phyloP scores from a whole-genome alignment of 2,113 vertebrate species.

The Chaetodon auriga region DNA sequence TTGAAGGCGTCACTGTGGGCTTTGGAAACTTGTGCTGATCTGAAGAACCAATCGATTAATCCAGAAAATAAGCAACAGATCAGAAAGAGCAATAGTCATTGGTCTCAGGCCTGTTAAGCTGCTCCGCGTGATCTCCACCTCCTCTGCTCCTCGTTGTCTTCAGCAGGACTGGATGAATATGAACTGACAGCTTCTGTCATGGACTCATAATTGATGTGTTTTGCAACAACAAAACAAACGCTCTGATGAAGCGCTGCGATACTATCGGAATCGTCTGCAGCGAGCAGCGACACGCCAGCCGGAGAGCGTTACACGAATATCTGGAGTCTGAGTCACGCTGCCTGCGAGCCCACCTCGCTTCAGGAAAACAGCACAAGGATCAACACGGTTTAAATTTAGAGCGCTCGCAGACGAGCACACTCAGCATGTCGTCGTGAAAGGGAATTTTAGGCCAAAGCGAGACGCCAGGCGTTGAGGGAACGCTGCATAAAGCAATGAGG shows the following conservation, averaged over 20 bases:
- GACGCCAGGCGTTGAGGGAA: slow-evolving; percentile 20
- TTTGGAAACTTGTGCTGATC: too few relatives aligned
- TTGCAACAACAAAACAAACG: slow-evolving; percentile 28
- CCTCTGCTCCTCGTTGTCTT: background rate
- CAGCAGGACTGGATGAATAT: background rate
- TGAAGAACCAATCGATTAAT: too few relatives aligned
- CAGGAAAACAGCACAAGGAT: slow-evolving; percentile 55
- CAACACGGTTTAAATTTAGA: slow-evolving; percentile 68
- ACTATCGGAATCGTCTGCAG: slow-evolving; percentile 4
- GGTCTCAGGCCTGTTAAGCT: background rate
- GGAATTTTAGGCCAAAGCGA: slow-evolving; percentile 50
- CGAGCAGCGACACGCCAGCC: slow-evolving; percentile 49
- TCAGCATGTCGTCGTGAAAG: slow-evolving; percentile 52
- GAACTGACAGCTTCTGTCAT: slow-evolving; percentile 1
- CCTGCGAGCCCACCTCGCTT: slow-evolving; percentile 27
- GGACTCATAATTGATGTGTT: slow-evolving; percentile 18
- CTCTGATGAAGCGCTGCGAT: slow-evolving; percentile 31
- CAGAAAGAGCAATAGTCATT: background rate
- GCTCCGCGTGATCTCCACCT: background rate
- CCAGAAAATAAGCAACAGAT: too few relatives aligned
- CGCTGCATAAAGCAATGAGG: slow-evolving; percentile 44
- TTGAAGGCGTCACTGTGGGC: too few relatives aligned
- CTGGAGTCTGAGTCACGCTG: slow-evolving; percentile 62
- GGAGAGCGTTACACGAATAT: slow-evolving; percentile 52
- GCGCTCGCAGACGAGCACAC: slow-evolving; percentile 52